phyloP scores from a whole-genome alignment of 2,113 vertebrate species.

The Alectura lathami region DNA sequence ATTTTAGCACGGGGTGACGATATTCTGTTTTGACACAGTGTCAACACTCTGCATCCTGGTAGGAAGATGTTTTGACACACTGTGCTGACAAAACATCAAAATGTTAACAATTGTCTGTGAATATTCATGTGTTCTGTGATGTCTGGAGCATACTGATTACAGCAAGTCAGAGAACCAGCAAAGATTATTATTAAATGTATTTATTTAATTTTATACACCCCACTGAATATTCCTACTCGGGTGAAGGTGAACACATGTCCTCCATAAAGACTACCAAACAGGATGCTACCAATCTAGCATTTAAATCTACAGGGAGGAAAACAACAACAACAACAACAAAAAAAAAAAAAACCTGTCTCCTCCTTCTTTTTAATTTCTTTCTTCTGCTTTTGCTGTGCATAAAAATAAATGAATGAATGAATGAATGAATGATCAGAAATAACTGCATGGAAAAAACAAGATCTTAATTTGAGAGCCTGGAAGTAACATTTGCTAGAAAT shows the following conservation, averaged over 20 bases:
- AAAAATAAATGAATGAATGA: neutral
- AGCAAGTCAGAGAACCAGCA: neutral
- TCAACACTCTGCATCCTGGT: constrained; percentile 1
- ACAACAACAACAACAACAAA: too few relatives aligned
- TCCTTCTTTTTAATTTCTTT: neutral
- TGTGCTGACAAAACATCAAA: constrained; percentile 66
- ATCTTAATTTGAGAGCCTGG: neutral
- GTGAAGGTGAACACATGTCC: neutral
- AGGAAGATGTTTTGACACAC: constrained; percentile 66
- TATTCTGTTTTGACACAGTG: constrained; percentile 62
- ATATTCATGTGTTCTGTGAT: constrained; percentile 45
- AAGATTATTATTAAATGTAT: neutral
- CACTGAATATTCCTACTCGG: neutral
- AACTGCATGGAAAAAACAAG: neutral
- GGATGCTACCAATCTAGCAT: neutral
- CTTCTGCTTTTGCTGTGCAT: neutral
- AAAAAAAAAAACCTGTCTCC: accelerated
- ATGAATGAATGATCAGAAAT: neutral
- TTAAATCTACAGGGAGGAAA: neutral
- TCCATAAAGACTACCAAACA: neutral
- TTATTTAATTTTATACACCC: neutral
- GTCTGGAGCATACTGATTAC: constrained; percentile 14
- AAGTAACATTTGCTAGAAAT: neutral
- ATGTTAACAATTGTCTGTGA: constrained; percentile 53
- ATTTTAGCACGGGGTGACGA: neutral